These are phyloP conservation scores for Pipra filicauda DNA, from an alignment of 2,113 vertebrate genomes.

Conservation along the genomic window DNA sequence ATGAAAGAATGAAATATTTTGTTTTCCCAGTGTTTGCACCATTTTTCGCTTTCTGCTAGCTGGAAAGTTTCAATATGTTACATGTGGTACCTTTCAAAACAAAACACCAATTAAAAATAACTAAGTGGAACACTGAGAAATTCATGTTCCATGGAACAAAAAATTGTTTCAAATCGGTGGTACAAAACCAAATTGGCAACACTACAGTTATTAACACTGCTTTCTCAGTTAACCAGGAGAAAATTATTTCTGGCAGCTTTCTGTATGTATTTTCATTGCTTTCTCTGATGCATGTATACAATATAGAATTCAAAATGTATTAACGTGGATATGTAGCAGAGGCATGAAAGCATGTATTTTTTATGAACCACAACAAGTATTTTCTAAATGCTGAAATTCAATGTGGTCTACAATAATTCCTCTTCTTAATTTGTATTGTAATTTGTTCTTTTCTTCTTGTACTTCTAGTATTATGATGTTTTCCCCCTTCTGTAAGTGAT, in stretches of 20 bases:
- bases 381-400: not conserved
- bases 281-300: not conserved
- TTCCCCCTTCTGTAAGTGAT: not conserved
- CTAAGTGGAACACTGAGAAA: not conserved
- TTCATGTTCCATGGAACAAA: conserved; percentile 7
- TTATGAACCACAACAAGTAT: not conserved
- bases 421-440: not conserved
- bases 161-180: not conserved
- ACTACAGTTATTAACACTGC: not conserved
- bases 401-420: not conserved
- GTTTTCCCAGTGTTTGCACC: not conserved
- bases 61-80: conserved; percentile 6
- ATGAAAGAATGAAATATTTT: conserved; percentile 8
- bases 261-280: not conserved
- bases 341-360: not conserved
- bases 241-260: not conserved
- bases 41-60: not conserved
- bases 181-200: not conserved
- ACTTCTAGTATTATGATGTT: not conserved
- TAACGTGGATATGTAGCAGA: not conserved
- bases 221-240: not conserved
- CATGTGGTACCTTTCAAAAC: conserved; percentile 38
- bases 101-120: conserved; percentile 47
- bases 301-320: not conserved
- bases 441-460: not conserved